Evolutionary conservation across 2,113 vertebrate genomes (phyloP).

Genomic region (Actinemys pallida): DNA sequence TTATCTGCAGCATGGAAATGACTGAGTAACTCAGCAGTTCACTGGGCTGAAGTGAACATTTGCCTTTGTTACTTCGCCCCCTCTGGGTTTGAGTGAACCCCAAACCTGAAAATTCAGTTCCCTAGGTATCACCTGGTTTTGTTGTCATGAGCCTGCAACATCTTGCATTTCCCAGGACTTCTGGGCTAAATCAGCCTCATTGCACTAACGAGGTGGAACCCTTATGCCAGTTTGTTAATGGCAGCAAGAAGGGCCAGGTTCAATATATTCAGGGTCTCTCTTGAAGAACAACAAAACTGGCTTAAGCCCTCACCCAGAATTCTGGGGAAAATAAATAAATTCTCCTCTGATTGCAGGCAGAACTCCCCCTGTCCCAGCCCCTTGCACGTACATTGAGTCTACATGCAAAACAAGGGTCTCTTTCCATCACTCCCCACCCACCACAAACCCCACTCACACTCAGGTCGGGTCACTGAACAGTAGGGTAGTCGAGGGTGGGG

Average conservation of each 20-base stretch:
- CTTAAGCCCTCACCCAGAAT: no score
- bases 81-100: background rate
- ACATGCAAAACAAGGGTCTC: no score
- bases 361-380: no score
- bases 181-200: background rate
- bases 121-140: background rate
- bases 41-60: background rate
- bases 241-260: background rate
- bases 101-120: background rate
- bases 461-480: no score
- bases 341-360: no score
- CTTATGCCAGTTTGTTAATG: background rate
- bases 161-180: background rate
- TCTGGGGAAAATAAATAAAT: no score
- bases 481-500: no score
- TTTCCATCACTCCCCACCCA: no score
- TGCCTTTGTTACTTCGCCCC: background rate
- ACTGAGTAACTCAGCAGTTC: background rate
- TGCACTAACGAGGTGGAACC: background rate
- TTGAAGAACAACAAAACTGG: background rate
- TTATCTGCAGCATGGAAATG: background rate
- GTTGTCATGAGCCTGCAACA: background rate
- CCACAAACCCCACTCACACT: no score
- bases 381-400: no score
- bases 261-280: background rate